These are phyloP conservation scores for Marmota monax DNA, from an alignment of 2,113 vertebrate genomes.

Conservation along the genomic window DNA sequence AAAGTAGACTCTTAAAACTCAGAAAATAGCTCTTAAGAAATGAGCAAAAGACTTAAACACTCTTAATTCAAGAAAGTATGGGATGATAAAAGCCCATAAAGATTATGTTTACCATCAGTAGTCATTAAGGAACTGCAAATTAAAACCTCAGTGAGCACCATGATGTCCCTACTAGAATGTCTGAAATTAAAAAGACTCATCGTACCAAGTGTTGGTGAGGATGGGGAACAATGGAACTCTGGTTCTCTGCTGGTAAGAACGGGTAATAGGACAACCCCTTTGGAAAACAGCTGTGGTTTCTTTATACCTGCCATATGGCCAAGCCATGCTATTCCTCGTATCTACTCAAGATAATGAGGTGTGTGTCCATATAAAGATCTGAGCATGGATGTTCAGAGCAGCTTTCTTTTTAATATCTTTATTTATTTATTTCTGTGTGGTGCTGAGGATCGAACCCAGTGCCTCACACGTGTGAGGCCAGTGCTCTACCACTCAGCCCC, in stretches of 20 bases:
- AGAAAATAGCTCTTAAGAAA: neutral
- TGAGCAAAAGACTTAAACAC: neutral
- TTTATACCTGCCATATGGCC: neutral
- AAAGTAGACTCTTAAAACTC: neutral
- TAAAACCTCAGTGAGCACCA: neutral
- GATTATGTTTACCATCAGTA: neutral
- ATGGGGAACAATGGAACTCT: neutral
- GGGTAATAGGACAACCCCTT: neutral
- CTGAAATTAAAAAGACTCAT: neutral
- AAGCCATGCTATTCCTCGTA: neutral
- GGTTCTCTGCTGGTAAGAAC: neutral
- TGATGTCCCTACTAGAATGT: neutral
- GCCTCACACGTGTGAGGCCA: no score
- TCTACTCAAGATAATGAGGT: neutral
- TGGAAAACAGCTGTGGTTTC: neutral
- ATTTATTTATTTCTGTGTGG: no score
- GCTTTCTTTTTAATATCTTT: neutral
- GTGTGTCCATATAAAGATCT: neutral
- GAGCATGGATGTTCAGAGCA: neutral
- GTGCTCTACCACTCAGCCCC: no score
- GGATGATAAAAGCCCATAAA: neutral
- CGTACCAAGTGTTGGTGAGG: neutral
- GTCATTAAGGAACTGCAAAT: neutral
- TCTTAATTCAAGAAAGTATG: neutral
- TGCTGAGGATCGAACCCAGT: no score